Percentiles rank a stretch among this genome's conserved stretches.
Conservation (phyloP, 2,113 vertebrate genomes). For the Mystacornis crossleyi region DNA sequence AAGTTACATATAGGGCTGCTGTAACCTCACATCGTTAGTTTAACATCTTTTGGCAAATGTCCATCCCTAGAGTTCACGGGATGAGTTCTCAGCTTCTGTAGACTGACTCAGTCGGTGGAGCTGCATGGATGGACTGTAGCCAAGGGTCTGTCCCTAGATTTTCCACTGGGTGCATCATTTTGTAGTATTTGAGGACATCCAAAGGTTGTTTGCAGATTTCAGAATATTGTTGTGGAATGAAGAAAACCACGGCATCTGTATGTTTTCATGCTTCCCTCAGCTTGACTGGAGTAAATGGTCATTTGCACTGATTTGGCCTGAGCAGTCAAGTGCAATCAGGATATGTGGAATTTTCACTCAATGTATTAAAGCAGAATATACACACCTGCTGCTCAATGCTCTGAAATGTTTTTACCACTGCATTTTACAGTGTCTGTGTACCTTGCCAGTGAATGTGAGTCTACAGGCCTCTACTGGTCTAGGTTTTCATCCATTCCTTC, state of each 20-base stretch:
- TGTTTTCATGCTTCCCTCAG: background rate
- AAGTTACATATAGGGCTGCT: background rate
- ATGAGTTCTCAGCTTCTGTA: background rate
- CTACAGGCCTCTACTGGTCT: background rate
- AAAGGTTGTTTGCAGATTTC: background rate
- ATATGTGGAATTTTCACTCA: background rate
- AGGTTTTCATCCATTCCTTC: background rate
- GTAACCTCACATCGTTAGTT: background rate
- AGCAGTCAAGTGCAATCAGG: background rate
- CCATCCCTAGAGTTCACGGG: background rate
- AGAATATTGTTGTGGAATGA: background rate
- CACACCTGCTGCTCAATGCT: conserved; percentile 7
- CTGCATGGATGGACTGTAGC: background rate
- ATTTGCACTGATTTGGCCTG: background rate
- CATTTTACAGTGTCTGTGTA: background rate
- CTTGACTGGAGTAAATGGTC: background rate
- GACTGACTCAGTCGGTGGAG: background rate
- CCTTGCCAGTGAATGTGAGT: background rate
- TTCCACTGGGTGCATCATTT: background rate
- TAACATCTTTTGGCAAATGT: conserved; percentile 3
- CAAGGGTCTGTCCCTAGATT: background rate
- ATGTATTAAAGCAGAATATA: background rate
- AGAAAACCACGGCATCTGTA: background rate
- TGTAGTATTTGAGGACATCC: background rate
- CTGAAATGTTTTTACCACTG: conserved; percentile 7